phyloP scores from a whole-genome alignment of 2,888 invertebrate genomes.

The Ceramica pisi region DNA sequence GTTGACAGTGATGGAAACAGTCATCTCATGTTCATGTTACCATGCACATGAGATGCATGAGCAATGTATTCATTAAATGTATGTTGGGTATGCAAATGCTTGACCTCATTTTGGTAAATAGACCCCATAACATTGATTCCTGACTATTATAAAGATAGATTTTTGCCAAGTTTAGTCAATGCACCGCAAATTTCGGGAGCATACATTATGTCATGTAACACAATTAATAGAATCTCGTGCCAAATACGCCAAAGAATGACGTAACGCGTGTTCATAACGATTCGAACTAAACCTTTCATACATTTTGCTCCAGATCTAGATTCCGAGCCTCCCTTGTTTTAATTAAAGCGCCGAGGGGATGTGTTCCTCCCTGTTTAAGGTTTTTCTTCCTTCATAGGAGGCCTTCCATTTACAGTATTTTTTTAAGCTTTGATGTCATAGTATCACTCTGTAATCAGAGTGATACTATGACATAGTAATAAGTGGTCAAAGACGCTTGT shows the following conservation, averaged over 20 bases:
- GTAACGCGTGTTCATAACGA: slow-evolving; percentile 34
- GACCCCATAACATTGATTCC: not conserved
- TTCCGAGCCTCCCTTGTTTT: too few species aligned
- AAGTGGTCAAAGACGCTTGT: too few species aligned
- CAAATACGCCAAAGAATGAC: slow-evolving; percentile 52
- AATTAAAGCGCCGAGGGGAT: too few species aligned
- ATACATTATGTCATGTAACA: slow-evolving; percentile 23
- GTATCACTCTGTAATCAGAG: too few species aligned
- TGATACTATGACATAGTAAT: too few species aligned
- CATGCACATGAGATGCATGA: not conserved
- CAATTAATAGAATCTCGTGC: slow-evolving; percentile 38
- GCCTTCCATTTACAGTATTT: too few species aligned
- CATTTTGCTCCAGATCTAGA: not conserved
- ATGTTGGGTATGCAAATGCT: not conserved
- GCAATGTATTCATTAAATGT: not conserved
- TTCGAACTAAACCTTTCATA: slow-evolving; percentile 20
- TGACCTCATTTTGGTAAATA: not conserved
- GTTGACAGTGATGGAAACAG: not conserved
- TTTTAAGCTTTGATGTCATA: too few species aligned
- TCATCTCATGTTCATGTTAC: not conserved
- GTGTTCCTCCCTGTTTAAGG: too few species aligned
- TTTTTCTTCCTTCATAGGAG: too few species aligned
- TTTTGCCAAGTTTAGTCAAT: not conserved
- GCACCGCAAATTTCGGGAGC: not conserved
- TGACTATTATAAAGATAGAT: not conserved